Evolutionary conservation across 2,888 invertebrate genomes (phyloP).

Genomic region (Tenthredo scrophulariae): DNA sequence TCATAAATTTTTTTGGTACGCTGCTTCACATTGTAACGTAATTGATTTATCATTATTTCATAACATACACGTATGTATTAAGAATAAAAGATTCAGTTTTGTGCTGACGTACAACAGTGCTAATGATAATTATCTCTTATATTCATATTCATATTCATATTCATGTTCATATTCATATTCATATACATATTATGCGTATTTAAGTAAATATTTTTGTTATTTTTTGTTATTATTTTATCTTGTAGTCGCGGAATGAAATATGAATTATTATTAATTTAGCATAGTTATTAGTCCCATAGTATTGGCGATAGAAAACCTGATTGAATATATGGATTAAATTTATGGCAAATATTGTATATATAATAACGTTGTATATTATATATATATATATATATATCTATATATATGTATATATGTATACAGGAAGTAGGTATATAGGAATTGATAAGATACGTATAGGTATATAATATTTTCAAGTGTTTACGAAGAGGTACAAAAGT

Average conservation of each 20-base stretch:
- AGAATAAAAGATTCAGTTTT: constrained; percentile 66
- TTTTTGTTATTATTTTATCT: neutral
- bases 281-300: constrained; percentile 71
- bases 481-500: constrained; percentile 76
- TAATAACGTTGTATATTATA: constrained; percentile 66
- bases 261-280: constrained; percentile 60
- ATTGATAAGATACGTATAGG: constrained; percentile 57
- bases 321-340: constrained; percentile 58
- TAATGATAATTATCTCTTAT: constrained; percentile 58
- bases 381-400: constrained; percentile 20
- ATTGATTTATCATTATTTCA: neutral
- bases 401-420: constrained; percentile 50
- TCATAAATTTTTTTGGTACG: neutral
- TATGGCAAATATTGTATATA: constrained; percentile 66
- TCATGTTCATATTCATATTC: neutral
- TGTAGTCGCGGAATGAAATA: constrained; percentile 34
- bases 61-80: constrained; percentile 60
- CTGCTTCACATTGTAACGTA: neutral
- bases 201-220: constrained; percentile 19
- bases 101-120: constrained; percentile 58
- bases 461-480: constrained; percentile 55
- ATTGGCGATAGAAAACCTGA: constrained; percentile 71
- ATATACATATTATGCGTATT: constrained; percentile 35
- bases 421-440: constrained; percentile 52
- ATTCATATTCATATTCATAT: constrained; percentile 17